phyloP scores from a whole-genome alignment of 2,888 invertebrate species.

The Cistogaster globosa region DNA sequence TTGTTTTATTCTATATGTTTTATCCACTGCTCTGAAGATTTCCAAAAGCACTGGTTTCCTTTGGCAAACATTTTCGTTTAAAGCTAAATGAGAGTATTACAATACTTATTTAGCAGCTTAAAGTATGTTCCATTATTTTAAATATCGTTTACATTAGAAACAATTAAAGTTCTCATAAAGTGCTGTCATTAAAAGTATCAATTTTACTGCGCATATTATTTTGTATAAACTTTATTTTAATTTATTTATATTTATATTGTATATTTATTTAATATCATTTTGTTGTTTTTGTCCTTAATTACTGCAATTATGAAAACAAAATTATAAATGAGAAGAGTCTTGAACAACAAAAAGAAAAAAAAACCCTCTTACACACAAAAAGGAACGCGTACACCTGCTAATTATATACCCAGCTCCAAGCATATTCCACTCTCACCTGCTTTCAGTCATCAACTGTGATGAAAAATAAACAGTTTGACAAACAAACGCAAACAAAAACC shows the following conservation, averaged over 20 bases:
- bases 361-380: neutral
- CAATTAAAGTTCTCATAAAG: too few relatives aligned
- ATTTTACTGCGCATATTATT: too few relatives aligned
- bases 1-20: too few relatives aligned
- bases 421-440: neutral
- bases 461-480: neutral
- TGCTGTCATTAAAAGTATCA: too few relatives aligned
- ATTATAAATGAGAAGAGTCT: neutral
- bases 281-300: slow-evolving; percentile 3
- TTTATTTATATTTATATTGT: neutral
- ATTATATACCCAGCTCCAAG: neutral
- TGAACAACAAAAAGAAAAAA: neutral
- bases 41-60: too few relatives aligned
- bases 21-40: too few relatives aligned
- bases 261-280: neutral
- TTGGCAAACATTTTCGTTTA: too few relatives aligned
- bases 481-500: neutral
- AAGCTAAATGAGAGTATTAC: too few relatives aligned
- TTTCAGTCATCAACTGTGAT: neutral
- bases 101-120: too few relatives aligned
- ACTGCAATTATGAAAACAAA: neutral
- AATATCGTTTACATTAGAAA: too few relatives aligned
- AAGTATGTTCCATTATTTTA: too few relatives aligned
- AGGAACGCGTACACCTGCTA: neutral
- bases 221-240: too few relatives aligned